Base-by-base conservation (phyloP, 30 jellyfish, hydroid and myxozoan species). In the Mastigias papua region DNA sequence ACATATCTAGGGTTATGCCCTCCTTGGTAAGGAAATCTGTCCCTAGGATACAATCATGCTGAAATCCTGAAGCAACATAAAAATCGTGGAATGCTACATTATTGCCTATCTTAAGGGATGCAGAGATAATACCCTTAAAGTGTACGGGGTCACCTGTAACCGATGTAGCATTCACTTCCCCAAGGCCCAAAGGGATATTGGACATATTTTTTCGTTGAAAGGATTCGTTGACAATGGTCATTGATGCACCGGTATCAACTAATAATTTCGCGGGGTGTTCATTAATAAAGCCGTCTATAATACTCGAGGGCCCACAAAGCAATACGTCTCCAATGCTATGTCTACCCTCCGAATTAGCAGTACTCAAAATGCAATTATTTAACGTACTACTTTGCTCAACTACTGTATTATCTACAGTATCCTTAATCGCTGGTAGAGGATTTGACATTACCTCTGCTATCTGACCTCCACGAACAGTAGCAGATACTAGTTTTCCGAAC, bases 401-500 rank as follows among this genome's bases (percentile, higher is more conserved):
- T 19, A 6, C 33, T 61, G 8, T 20, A 26, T 61, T 5, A 11
- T 61, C 73, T 7, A 19, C 73, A n/a, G 8, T 20, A 61, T 8
- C 5, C 7, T 26, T 26, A 8, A 61, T n/a, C 9, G 21, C 10
- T 15, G 80, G 48, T 2, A 25, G 79, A 63, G 66, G 66, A 17
- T 50, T 32, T 22, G 82, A 35, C 11, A 25, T 69, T n/a, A n/a
- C n/a, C n/a, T n/a, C n/a, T n/a, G n/a, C n/a, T n/a, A n/a, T n/a
- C n/a, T n/a, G n/a, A n/a, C 90, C 90, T 79, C 80, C 68, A 57
- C 80, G 67, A 79, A 63, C 90, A 79, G 80, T 79, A 79, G 90
- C 76, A 79, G 90, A 63, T 34, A 57, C 90, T 79, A 79, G 90
- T 79, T 79, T 79, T 82, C 90, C 90, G 58, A 82, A 34, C 32